phyloP scores from a whole-genome alignment of 2,113 vertebrate genomes.

The Muntiacus reevesi region DNA sequence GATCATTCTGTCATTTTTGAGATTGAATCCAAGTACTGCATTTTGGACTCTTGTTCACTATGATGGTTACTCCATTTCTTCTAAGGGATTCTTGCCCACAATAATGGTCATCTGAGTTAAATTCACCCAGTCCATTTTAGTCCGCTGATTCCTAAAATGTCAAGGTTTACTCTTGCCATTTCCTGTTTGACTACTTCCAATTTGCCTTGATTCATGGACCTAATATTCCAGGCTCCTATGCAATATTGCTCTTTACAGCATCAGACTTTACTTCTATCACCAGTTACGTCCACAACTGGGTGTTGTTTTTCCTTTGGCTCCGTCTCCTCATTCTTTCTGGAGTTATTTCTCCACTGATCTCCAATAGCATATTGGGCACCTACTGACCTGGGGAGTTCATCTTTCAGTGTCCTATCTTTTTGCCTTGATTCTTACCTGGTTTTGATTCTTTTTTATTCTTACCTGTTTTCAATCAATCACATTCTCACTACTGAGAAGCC shows the following conservation, averaged over 20 bases:
- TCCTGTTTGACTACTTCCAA: too few relatives aligned
- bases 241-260: not conserved
- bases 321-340: not conserved
- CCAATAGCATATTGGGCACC: not conserved
- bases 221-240: not conserved
- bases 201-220: too few relatives aligned
- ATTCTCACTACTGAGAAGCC: not conserved
- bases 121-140: not conserved
- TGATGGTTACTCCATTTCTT: not conserved
- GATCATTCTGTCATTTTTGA: not conserved
- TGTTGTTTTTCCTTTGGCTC: not conserved
- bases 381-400: not conserved
- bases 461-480: not conserved
- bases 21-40: not conserved
- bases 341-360: not conserved
- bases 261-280: not conserved
- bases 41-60: not conserved
- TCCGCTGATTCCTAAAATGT: not conserved
- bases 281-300: not conserved
- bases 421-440: not conserved
- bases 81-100: not conserved
- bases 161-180: too few relatives aligned
- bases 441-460: not conserved
- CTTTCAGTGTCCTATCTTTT: not conserved
- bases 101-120: not conserved